Evolutionary conservation across 2,888 invertebrate genomes (phyloP).

Genomic region (Arrhopalites spinosus): DNA sequence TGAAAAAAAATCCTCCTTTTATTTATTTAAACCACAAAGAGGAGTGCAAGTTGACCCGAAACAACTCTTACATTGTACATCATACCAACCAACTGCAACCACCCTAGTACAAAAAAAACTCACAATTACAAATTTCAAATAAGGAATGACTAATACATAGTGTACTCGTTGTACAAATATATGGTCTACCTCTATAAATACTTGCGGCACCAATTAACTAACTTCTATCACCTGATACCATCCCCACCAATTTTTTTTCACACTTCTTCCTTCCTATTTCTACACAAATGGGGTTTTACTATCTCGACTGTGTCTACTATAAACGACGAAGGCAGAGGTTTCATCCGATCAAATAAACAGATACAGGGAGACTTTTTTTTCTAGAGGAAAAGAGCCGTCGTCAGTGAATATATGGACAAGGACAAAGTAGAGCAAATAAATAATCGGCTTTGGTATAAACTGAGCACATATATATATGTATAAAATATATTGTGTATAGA

Average conservation of each 20-base stretch:
- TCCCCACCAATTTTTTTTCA: too few species aligned
- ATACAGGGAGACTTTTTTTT: too few species aligned
- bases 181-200: slow-evolving; percentile 25
- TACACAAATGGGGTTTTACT: too few species aligned
- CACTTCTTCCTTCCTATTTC: too few species aligned
- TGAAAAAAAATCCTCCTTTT: not conserved
- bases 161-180: too few species aligned
- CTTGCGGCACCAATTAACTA: slow-evolving; percentile 12
- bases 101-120: not conserved
- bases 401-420: not conserved
- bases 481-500: not conserved
- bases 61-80: not conserved
- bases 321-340: not conserved
- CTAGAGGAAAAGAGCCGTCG: too few species aligned
- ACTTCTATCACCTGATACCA: too few species aligned
- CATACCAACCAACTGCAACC: not conserved
- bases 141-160: too few species aligned
- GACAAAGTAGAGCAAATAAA: slow-evolving; percentile 15
- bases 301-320: too few species aligned
- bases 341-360: too few species aligned
- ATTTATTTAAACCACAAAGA: not conserved
- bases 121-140: not conserved
- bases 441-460: not conserved
- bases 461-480: not conserved
- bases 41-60: not conserved